Percentiles rank a stretch among this genome's conserved stretches.
Conservation (phyloP, 1,140 invertebrate species). For the Calephelis virginiensis region DNA sequence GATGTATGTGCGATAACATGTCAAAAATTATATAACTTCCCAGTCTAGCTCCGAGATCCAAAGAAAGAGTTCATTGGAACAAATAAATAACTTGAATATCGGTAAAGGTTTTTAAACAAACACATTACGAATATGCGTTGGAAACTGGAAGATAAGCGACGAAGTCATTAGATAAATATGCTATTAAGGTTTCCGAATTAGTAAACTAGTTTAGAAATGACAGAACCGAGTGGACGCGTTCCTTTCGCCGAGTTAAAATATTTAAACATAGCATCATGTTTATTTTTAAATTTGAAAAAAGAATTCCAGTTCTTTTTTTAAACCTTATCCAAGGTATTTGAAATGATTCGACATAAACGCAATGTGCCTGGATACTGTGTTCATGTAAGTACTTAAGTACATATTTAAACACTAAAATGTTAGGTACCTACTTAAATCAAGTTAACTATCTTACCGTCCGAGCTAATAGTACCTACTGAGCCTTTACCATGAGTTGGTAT, state of each 20-base stretch:
- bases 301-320: neutral
- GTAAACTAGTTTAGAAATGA: slow-evolving; percentile 39
- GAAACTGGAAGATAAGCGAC: slow-evolving; percentile 36
- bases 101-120: slow-evolving; percentile 4
- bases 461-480: no score
- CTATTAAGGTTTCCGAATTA: slow-evolving; percentile 49
- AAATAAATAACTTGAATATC: slow-evolving; percentile 6
- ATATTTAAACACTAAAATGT: neutral
- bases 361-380: neutral
- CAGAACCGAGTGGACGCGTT: slow-evolving; percentile 23
- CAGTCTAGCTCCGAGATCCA: neutral
- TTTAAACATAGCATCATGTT: slow-evolving; percentile 3
- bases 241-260: neutral
- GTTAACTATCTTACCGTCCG: no score
- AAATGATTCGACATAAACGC: neutral
- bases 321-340: neutral
- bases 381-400: neutral
- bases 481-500: no score
- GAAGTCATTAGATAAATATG: slow-evolving; percentile 59
- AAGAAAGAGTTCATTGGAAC: neutral
- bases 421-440: no score
- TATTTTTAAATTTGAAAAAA: slow-evolving; percentile 8
- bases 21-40: neutral
- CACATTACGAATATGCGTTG: slow-evolving; percentile 3
- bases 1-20: no score